phyloP scores from a whole-genome alignment of 1,140 invertebrate genomes.

The Polyergus mexicanus region DNA sequence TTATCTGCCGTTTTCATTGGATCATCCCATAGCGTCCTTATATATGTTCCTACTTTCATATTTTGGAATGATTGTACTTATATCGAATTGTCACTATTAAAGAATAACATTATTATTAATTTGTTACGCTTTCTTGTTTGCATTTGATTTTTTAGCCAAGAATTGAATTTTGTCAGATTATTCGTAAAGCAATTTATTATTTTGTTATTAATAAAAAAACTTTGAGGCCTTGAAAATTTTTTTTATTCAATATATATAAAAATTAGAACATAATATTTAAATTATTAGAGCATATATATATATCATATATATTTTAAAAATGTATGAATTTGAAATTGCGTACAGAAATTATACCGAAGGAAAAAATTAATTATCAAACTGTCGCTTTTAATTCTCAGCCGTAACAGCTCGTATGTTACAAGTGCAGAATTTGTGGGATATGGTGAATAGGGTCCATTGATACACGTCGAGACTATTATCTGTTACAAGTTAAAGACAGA shows the following conservation, averaged over 20 bases:
- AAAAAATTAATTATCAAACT: neutral
- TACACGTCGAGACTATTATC: conserved; percentile 45
- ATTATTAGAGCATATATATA: too few species aligned
- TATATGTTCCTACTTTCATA: neutral
- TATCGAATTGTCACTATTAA: conserved; percentile 3
- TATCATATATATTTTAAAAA: neutral
- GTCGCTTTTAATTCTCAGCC: neutral
- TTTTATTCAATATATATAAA: neutral
- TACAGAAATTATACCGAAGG: neutral
- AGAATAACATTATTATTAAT: neutral
- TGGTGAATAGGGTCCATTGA: conserved; percentile 46
- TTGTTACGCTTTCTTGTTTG: neutral
- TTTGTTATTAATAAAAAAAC: neutral
- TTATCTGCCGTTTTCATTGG: conserved; percentile 57
- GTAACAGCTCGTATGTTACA: conserved; percentile 1
- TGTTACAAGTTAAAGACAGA: conserved; percentile 68
- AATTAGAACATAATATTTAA: neutral
- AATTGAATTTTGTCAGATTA: neutral
- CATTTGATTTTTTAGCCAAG: neutral
- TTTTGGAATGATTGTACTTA: neutral
- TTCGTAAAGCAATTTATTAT: neutral
- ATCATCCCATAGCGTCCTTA: neutral
- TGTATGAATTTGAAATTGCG: neutral
- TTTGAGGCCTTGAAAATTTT: neutral
- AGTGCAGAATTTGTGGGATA: conserved; percentile 11